A percentile compares a stretch with the other conserved stretches of the same genome.
phyloP scores from a whole-genome alignment of 2,888 invertebrate genomes.

The Diplolepis rosae region DNA sequence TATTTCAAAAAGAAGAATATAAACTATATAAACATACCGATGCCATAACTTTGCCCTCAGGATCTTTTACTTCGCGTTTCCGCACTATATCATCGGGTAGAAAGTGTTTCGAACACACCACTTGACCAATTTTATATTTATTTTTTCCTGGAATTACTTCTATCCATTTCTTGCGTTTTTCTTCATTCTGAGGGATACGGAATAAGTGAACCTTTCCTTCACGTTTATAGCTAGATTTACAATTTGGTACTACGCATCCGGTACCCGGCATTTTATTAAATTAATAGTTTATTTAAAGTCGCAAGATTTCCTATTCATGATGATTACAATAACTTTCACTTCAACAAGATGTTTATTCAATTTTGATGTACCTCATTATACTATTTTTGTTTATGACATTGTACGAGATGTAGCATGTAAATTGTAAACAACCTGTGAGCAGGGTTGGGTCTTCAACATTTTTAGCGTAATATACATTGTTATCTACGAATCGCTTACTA shows the following conservation, averaged over 20 bases:
- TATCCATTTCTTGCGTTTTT: not conserved
- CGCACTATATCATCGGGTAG: not conserved
- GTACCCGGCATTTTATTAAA: not conserved
- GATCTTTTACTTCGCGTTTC: not conserved
- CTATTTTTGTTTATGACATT: too few relatives aligned
- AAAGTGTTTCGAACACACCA: not conserved
- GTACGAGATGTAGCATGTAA: too few relatives aligned
- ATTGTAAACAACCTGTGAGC: too few relatives aligned
- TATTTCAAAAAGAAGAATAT: too few relatives aligned
- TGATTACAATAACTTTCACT: too few relatives aligned
- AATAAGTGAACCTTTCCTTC: not conserved
- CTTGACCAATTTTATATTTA: not conserved
- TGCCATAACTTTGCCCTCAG: not conserved
- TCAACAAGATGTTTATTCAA: too few relatives aligned
- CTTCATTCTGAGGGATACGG: not conserved
- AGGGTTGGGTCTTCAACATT: too few relatives aligned
- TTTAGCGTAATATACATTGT: too few relatives aligned
- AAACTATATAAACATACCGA: conserved; percentile 6
- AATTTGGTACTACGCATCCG: not conserved
- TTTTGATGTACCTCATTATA: too few relatives aligned
- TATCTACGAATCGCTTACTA: too few relatives aligned
- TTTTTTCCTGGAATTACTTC: not conserved
- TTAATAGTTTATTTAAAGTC: too few relatives aligned
- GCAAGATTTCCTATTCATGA: too few relatives aligned
- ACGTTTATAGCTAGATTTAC: not conserved